Conservation (phyloP, 2,888 invertebrate species). For the Colletes collaris region DNA sequence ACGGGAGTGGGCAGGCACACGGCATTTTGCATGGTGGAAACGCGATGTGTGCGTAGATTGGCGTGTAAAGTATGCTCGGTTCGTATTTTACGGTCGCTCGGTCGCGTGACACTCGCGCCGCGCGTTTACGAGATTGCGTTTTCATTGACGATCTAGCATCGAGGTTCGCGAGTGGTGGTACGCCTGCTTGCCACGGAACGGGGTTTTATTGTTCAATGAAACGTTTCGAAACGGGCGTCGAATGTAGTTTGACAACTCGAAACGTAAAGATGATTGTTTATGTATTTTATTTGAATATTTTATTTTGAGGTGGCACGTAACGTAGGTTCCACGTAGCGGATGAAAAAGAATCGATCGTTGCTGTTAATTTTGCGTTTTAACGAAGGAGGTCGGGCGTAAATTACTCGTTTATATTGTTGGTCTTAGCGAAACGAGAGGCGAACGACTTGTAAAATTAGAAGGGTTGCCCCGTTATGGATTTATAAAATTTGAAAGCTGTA, state of each 20-base stretch:
- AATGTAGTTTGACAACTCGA: neutral
- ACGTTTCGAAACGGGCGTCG: slow-evolving; percentile 29
- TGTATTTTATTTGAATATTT: slow-evolving; percentile 15
- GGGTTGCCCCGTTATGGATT: too few species aligned
- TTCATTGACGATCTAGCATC: slow-evolving; percentile 72
- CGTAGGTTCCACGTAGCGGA: neutral
- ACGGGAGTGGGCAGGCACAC: slow-evolving; percentile 50
- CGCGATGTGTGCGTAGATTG: slow-evolving; percentile 15
- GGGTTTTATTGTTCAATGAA: slow-evolving; percentile 23
- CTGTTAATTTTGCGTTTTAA: neutral
- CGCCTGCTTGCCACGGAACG: slow-evolving; percentile 53
- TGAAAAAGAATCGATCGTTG: slow-evolving; percentile 5
- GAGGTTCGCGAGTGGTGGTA: slow-evolving; percentile 39
- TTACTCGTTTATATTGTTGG: neutral
- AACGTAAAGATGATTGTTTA: slow-evolving; percentile 26
- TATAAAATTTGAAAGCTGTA: too few species aligned
- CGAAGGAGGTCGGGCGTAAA: neutral
- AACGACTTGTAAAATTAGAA: too few species aligned
- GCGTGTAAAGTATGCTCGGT: slow-evolving; percentile 10
- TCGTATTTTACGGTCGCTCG: slow-evolving; percentile 10
- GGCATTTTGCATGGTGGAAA: slow-evolving; percentile 49
- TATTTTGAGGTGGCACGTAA: slow-evolving; percentile 14
- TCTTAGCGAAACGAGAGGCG: too few species aligned
- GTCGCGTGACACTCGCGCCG: slow-evolving; percentile 26
- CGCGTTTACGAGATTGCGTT: slow-evolving; percentile 37